Base-by-base conservation (phyloP, 1,140 invertebrate genomes). In the Panagrolaimus sp. region DNA sequence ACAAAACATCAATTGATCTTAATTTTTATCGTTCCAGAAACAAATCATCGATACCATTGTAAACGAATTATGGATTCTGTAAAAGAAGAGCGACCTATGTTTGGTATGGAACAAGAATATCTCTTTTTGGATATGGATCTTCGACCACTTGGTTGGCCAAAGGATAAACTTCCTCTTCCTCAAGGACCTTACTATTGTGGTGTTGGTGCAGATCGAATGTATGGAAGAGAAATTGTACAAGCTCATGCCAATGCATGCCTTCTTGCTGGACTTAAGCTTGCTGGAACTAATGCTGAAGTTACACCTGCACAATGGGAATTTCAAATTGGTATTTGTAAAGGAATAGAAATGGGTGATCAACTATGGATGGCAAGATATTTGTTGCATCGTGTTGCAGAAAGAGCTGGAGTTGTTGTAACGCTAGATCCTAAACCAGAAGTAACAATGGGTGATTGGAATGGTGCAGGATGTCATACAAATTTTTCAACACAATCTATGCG, bases 101-200 rank as follows among this genome's bases (percentile, higher is more conserved):
- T 97, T 81, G 94, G 93, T 1, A 94, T 89, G 74, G 88, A 89
- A 76, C 93, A 96, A 82, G 93, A 96, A 83, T 95, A 95, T 84
- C 92, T 91, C 2, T 84, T 96, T 1, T 81, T 95, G n/a, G 92
- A 94, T 78, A 87, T 89, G 68, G 91, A 95, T 81, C 86, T 89
- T 23, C 88, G 25, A 13, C 67, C 67, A 0, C 38, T 51, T 20
- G 92, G 92, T 7, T 96, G 92, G 92, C 92, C 92, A 1, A 92
- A 91, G 75, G 90, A 91, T 80, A 93, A 93, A 31, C 95, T 90
- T 84, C 92, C 92, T 0, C 91, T 90, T 57, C 91, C 92, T 16
- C 88, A 89, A 85, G 92, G 73, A 9, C 20, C 7, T 7, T 94
- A 93, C 84, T 95, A 94, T 82, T 97, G 93, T 78, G 93, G 91